Base-by-base conservation (phyloP, 2,113 vertebrate species). In the Channa argus region DNA sequence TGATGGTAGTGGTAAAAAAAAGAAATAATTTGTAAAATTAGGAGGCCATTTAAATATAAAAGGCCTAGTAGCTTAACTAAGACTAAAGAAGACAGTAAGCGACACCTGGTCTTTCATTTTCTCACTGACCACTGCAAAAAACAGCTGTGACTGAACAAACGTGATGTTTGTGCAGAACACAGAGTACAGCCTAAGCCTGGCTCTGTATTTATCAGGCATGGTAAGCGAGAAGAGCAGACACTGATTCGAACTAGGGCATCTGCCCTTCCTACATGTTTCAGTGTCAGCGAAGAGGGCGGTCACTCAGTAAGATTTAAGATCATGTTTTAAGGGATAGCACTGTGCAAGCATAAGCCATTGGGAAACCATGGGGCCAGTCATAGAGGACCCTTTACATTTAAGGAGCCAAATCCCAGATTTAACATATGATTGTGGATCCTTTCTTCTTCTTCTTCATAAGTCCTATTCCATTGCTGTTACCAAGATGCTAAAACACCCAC, bases 311-410 rank as follows among this genome's bases (percentile, higher is more conserved):
- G 64, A 79, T 80, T 78, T 74, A 80, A 67, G 49, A 71, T 76
- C 61, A 73, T 85, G 80, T 70, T 86, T 86, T 58, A 79, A 62
- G 79, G 72, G 79, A 59, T 54, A 50, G 63, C 45, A 8, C 53
- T 43, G 49, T 14, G 47, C 14, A 34, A 24, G 24, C 63, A 47
- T 43, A 2, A 43, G 45, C 7, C 4, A 77, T 54, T 79, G 43
- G 62, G 58, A 77, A 70, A 69, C 60, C 63, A 66, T 53, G 62
- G 79, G 44, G 63, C 44, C 50, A 44, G 70, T 51, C n/a, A 61
- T 53, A 63, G 37, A 58, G 50, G 63, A 65, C 33, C 36, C 56
- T 49, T 67, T 14, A 51, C 8, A 55, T 63, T 63, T 37, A 75
- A 24, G 39, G 7, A 64, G 65, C n/a, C 8, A 37, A 77, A 50